Evolutionary conservation across 2,797 vertebrate genomes (phyloP).

Genomic region (Emys orbicularis): DNA sequence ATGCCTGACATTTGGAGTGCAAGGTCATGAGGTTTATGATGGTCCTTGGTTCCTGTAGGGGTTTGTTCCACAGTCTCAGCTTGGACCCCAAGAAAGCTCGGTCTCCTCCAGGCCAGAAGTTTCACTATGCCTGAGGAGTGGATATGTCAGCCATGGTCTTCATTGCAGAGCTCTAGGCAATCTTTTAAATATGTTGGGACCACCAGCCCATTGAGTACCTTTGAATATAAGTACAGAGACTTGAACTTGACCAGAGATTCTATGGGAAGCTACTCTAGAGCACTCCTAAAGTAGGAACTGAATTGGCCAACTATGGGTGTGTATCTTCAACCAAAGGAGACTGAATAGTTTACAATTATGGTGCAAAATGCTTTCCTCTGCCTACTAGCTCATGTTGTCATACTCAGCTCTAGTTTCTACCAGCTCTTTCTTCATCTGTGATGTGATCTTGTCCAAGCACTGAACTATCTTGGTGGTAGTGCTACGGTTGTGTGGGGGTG

Average conservation of each 20-base stretch:
- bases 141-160: accelerated
- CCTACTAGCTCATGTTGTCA: background rate
- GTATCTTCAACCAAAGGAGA: background rate
- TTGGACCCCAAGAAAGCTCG: background rate
- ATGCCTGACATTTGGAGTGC: background rate
- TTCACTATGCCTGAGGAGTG: background rate
- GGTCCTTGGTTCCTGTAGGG: background rate
- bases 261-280: background rate
- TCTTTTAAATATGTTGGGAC: background rate
- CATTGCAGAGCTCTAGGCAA: accelerated
- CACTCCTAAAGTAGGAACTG: accelerated
- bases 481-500: background rate
- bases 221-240: background rate
- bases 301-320: accelerated
- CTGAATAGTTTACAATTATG: background rate
- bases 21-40: background rate
- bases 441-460: background rate
- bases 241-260: background rate
- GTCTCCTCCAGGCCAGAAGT: accelerated
- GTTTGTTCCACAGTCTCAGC: background rate
- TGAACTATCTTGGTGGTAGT: background rate
- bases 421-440: background rate
- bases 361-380: background rate
- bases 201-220: background rate
- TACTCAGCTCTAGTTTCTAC: background rate